Percentiles rank a stretch among this genome's conserved stretches.
phyloP scores from a whole-genome alignment of 2,113 vertebrate genomes.

The Pseudolaguvia tuberculata region DNA sequence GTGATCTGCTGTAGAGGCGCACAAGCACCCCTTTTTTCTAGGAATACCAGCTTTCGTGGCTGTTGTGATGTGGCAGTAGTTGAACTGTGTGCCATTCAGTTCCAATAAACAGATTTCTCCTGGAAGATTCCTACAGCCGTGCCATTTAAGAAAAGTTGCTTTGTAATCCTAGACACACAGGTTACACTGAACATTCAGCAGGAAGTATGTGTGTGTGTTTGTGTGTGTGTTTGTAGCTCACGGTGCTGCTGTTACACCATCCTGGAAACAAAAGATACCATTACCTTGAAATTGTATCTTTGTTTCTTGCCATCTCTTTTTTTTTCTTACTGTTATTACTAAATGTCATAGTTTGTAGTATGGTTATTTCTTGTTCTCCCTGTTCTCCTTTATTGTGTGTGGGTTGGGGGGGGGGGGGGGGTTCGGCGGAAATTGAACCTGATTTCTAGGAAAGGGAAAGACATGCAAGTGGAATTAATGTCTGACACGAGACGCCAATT shows the following conservation, averaged over 20 bases:
- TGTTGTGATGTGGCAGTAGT: not conserved
- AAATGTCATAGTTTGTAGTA: not conserved
- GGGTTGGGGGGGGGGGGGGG: conserved; percentile 22
- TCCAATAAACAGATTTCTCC: not conserved
- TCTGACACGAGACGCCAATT: conserved; percentile 28
- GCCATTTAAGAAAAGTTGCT: conserved; percentile 7
- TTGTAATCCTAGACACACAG: not conserved
- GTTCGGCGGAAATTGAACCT: conserved; percentile 67
- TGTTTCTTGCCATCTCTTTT: conserved; percentile 36
- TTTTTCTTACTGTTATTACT: not conserved
- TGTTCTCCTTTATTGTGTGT: not conserved
- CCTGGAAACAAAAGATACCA: not conserved
- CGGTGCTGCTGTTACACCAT: not conserved
- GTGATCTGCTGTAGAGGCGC: not conserved
- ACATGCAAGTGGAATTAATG: conserved; percentile 50
- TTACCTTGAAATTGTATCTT: conserved; percentile 15
- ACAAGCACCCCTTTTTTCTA: not conserved
- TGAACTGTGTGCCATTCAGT: not conserved
- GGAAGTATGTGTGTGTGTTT: not conserved
- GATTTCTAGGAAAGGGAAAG: conserved; percentile 52
- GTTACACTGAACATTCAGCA: not conserved
- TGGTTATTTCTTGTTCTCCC: conserved; percentile 5
- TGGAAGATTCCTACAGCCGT: not conserved
- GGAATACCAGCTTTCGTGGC: not conserved
- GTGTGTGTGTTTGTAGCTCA: not conserved